Percentiles rank a stretch among this genome's conserved stretches.
Conservation (phyloP, 1,140 invertebrate species). For the Cephus cinctus region DNA sequence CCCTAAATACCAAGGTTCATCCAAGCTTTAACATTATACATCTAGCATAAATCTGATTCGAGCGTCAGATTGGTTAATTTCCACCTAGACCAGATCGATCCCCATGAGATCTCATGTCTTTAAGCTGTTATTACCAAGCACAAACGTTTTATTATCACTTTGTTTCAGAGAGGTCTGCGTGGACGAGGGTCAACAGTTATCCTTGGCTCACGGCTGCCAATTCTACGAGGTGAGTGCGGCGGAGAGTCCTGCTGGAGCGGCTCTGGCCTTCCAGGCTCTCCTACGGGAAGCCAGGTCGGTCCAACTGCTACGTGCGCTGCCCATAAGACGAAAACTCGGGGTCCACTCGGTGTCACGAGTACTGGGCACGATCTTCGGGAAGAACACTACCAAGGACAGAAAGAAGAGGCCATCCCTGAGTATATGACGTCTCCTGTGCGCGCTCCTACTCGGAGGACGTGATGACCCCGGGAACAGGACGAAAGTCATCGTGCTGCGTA, state of each 20-base stretch:
- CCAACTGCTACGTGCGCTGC: slow-evolving; percentile 69
- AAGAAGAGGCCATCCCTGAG: slow-evolving; percentile 76
- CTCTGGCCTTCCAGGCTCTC: slow-evolving; percentile 78
- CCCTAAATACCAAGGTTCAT: too few relatives aligned
- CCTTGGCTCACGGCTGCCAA: slow-evolving; percentile 75
- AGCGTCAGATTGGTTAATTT: too few relatives aligned
- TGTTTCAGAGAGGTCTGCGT: slow-evolving; percentile 70
- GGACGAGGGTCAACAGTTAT: slow-evolving; percentile 78
- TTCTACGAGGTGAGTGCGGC: slow-evolving; percentile 86
- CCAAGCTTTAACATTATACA: too few relatives aligned
- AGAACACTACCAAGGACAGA: slow-evolving; percentile 70
- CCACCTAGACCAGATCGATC: too few relatives aligned
- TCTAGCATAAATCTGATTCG: too few relatives aligned
- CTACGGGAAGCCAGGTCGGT: slow-evolving; percentile 70
- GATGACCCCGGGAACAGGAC: slow-evolving; percentile 40
- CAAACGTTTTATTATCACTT: too few relatives aligned
- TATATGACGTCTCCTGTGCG: slow-evolving; percentile 59
- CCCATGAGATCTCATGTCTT: too few relatives aligned
- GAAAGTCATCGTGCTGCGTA: slow-evolving; percentile 44
- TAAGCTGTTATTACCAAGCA: too few relatives aligned
- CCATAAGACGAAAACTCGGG: slow-evolving; percentile 70
- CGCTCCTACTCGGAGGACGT: slow-evolving; percentile 44
- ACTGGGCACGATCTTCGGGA: slow-evolving; percentile 76
- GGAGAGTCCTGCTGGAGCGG: slow-evolving; percentile 75
- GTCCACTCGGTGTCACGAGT: slow-evolving; percentile 78